A percentile compares a stretch with the other conserved stretches of the same genome.
Conservation (phyloP, 2,888 invertebrate species). For the Polydesmus complanatus region DNA sequence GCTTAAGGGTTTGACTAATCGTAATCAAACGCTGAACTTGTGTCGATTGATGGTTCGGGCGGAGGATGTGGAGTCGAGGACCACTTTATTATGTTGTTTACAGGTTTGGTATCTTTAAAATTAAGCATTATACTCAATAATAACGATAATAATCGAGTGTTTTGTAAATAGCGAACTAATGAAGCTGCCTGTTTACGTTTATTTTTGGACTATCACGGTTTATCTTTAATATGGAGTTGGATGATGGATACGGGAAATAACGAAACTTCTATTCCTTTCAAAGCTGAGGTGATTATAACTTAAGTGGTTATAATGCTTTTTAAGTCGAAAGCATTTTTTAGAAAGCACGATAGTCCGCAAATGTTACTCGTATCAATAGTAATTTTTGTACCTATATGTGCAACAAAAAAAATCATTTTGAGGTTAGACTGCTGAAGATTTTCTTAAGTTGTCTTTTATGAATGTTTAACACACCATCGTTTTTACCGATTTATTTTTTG, state of each 20-base stretch:
- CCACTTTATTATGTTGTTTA: slow-evolving; percentile 58
- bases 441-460: neutral
- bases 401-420: neutral
- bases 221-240: slow-evolving; percentile 81
- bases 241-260: slow-evolving; percentile 50
- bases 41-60: slow-evolving; percentile 86
- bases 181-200: slow-evolving; percentile 32
- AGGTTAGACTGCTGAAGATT: neutral
- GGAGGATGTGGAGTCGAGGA: slow-evolving; percentile 56
- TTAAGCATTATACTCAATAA: neutral
- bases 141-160: neutral
- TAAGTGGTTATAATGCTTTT: no score
- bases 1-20: slow-evolving; percentile 66
- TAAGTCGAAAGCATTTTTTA: no score
- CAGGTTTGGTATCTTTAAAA: slow-evolving; percentile 35
- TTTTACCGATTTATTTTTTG: no score
- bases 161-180: slow-evolving; percentile 31
- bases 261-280: slow-evolving; percentile 26
- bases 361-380: no score
- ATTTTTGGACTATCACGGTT: slow-evolving; percentile 61
- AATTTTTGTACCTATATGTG: neutral
- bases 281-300: slow-evolving; percentile 26
- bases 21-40: slow-evolving; percentile 73
- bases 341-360: no score
- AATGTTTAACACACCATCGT: neutral